Conservation (phyloP, 2,797 vertebrate species). For the Gallirallus australis region DNA sequence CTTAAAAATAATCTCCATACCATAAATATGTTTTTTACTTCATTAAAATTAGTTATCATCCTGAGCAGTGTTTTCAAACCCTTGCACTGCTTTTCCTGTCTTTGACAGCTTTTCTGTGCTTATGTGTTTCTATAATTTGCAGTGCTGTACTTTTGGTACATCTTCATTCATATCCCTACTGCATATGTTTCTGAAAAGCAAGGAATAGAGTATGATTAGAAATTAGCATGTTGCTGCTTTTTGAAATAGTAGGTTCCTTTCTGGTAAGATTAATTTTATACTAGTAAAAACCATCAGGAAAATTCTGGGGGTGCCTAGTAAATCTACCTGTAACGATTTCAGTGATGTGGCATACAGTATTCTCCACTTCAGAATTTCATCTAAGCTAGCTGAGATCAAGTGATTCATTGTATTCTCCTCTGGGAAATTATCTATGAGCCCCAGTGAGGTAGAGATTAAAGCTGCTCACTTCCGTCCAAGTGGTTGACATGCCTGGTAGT, state of each 20-base stretch:
- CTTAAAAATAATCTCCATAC: neutral
- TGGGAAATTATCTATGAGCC: constrained; percentile 18
- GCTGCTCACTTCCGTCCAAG: neutral
- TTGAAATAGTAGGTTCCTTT: neutral
- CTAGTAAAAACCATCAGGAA: neutral
- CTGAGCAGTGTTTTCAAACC: neutral
- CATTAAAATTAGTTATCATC: neutral
- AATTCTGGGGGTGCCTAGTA: neutral
- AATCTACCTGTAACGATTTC: neutral
- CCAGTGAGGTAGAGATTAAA: constrained; percentile 44
- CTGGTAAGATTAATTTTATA: neutral
- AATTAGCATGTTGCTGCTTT: constrained; percentile 2
- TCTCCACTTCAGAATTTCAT: constrained; percentile 9
- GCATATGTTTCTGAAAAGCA: neutral
- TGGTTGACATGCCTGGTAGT: neutral
- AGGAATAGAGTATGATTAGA: neutral
- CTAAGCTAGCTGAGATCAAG: neutral
- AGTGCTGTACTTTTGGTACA: neutral
- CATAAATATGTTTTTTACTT: neutral
- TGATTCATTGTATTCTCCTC: constrained; percentile 14
- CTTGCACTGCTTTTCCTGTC: neutral
- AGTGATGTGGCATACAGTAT: neutral
- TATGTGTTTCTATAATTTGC: neutral
- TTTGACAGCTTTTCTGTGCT: neutral
- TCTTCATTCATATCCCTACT: neutral